A percentile compares a stretch with the other conserved stretches of the same genome.
Conservation (phyloP, 1,140 invertebrate species). For the Meloidogyne floridensis region DNA sequence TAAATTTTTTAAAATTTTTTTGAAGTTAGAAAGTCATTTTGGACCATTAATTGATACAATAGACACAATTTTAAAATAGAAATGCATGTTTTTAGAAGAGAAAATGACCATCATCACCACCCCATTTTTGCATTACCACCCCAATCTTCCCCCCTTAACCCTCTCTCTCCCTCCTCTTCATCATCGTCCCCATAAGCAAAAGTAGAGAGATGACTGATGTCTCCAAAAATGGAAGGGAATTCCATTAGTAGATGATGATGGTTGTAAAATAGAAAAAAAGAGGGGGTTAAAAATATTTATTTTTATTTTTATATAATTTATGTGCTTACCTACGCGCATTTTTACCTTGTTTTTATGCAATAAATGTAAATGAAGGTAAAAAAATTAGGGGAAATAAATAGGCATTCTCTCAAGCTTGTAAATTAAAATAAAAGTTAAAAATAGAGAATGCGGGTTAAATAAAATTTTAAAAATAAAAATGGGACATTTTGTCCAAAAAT, state of each 20-base stretch:
- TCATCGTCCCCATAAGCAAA: too few species aligned
- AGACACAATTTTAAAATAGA: not conserved
- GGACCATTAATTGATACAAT: not conserved
- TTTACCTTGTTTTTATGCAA: not conserved
- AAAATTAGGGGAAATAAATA: not conserved
- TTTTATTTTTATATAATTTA: conserved; percentile 8
- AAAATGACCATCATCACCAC: not conserved
- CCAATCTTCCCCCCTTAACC: not conserved
- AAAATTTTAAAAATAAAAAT: not conserved
- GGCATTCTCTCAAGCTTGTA: conserved; percentile 8
- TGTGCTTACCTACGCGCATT: not conserved
- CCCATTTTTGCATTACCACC: not conserved
- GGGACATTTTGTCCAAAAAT: too few species aligned
- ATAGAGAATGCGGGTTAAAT: not conserved
- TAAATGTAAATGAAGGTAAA: not conserved
- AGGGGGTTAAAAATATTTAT: not conserved
- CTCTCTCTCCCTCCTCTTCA: too few species aligned
- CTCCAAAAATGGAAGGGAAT: not conserved
- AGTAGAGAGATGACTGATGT: not conserved
- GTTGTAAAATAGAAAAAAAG: not conserved
- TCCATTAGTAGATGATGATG: conserved; percentile 7
- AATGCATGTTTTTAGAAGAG: conserved; percentile 2
- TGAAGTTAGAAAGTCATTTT: too few species aligned
- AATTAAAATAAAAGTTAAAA: not conserved
- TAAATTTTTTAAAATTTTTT: too few species aligned